Evolutionary conservation across 2,888 invertebrate genomes (phyloP), one percentile per base, ranked within the genome.

Genomic region (Diaprepes abbreviatus): DNA sequence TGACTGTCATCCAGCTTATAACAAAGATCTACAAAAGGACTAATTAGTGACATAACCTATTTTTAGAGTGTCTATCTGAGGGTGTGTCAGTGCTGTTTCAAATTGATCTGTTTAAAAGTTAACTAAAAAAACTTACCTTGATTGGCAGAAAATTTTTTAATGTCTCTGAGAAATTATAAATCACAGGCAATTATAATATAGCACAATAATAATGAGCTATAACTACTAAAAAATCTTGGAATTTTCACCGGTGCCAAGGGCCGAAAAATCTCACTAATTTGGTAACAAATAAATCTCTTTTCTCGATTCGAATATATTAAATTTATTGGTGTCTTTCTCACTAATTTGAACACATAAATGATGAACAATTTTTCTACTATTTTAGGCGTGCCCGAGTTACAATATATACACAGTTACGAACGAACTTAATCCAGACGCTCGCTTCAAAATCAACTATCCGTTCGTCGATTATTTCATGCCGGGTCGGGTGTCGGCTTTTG

Each of bases 401-500:
- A 33, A 59, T 43, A 36, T 36, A 21, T 43, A 43, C 59, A 45
- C 43, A 35, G 16, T 58, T 58, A 21, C 43, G 58, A 28, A 43
- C 40, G 40, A 43, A 31, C 24, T 3, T 17, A 57, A 58, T 38
- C 16, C 24, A 58, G 58, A 28, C 58, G 38, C 28, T 58, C 31
- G n/a, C 33, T 36, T 31, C 10, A 14, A 58, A 58, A 17, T 58
- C 14, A 14, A 57, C 57, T 43, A 58, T 36, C 43, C 12, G 28
- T 12, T 43, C 43, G 43, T 58, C 58, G 58, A 58, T 43, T 40
- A 58, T 58, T 58, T 43, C 38, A 43, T 58, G 58, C 58, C 58
- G 58, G 40, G 28, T 40, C 58, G 58, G 43, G 58, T 58, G 58
- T 58, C 58, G 58, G 58, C 58, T 58, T 58, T 58, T 43, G 31